A percentile compares a stretch with the other conserved stretches of the same genome.
These are phyloP conservation scores for Manis pentadactyla DNA, from an alignment of 2,797 vertebrate species.

Conservation along the genomic window DNA sequence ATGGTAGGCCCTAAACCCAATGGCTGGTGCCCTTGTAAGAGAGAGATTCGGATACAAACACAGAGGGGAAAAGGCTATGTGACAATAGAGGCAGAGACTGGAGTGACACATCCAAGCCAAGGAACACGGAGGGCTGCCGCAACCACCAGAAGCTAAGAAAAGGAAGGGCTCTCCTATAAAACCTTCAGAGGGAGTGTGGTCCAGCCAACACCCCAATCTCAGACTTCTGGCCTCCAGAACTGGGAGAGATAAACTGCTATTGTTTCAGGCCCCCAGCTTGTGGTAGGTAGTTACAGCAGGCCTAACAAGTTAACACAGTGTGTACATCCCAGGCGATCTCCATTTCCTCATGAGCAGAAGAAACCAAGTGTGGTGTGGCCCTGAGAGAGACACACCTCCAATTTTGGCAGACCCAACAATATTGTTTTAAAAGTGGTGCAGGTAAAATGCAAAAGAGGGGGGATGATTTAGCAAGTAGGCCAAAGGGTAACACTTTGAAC, in stretches of 20 bases:
- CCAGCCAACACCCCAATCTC: not conserved
- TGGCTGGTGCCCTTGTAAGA: not conserved
- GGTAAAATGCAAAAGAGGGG: not conserved
- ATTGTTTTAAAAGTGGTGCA: not conserved
- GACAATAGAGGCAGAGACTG: not conserved
- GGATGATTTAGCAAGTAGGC: not conserved
- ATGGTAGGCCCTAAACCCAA: not conserved
- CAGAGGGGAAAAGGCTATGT: not conserved
- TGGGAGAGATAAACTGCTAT: not conserved
- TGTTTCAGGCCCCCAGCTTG: not conserved
- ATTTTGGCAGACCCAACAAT: rapidly evolving
- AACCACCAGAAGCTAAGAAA: not conserved
- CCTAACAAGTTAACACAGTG: not conserved
- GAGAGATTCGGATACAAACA: not conserved
- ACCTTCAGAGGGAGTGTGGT: not conserved
- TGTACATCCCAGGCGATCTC: too few species aligned
- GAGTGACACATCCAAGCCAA: not conserved
- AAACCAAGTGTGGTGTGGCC: not conserved
- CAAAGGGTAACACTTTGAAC: not conserved
- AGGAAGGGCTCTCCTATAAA: not conserved
- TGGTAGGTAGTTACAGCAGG: not conserved
- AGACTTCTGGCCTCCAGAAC: not conserved
- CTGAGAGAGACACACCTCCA: not conserved
- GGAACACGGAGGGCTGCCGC: not conserved
- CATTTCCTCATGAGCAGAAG: not conserved